Percentiles rank a stretch among this genome's conserved stretches.
phyloP scores from a whole-genome alignment of 2,888 invertebrate genomes.

The Cantharis flavilabris region DNA sequence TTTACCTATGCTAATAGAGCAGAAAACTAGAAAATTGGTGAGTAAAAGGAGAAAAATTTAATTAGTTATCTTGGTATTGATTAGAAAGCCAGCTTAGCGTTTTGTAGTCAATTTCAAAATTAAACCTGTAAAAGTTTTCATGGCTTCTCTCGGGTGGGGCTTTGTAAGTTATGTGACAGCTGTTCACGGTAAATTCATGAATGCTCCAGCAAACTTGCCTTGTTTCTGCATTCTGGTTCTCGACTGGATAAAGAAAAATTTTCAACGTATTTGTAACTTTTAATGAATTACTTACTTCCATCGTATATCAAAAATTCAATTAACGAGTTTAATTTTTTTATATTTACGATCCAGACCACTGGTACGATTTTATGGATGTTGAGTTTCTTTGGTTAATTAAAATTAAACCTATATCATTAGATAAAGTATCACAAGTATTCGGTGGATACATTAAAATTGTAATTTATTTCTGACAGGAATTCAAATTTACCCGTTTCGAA shows the following conservation, averaged over 20 bases:
- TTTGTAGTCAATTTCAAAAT: constrained; percentile 11
- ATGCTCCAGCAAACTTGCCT: constrained; percentile 21
- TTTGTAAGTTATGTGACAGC: constrained; percentile 47
- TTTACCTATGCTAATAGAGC: neutral
- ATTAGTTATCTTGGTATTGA: neutral
- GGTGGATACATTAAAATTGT: neutral
- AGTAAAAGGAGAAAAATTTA: neutral
- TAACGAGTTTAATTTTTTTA: constrained; percentile 7
- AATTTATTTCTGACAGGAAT: neutral
- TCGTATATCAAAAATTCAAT: constrained; percentile 24
- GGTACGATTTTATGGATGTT: constrained; percentile 11
- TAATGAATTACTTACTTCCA: constrained; percentile 18
- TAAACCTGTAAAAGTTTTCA: constrained; percentile 22
- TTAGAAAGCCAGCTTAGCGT: neutral
- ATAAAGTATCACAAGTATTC: neutral
- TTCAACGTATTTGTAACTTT: constrained; percentile 8
- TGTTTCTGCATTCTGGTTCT: constrained; percentile 22
- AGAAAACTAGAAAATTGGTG: neutral
- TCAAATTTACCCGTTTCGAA: neutral
- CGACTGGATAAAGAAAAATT: constrained; percentile 9
- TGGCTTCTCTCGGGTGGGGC: constrained; percentile 40
- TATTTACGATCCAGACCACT: constrained; percentile 21
- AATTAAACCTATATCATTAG: neutral
- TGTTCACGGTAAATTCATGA: constrained; percentile 42
- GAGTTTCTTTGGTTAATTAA: constrained; percentile 14